A percentile compares a stretch with the other conserved stretches of the same genome.
phyloP scores from a whole-genome alignment of 23 tunicate species.

The Corella eumyota region DNA sequence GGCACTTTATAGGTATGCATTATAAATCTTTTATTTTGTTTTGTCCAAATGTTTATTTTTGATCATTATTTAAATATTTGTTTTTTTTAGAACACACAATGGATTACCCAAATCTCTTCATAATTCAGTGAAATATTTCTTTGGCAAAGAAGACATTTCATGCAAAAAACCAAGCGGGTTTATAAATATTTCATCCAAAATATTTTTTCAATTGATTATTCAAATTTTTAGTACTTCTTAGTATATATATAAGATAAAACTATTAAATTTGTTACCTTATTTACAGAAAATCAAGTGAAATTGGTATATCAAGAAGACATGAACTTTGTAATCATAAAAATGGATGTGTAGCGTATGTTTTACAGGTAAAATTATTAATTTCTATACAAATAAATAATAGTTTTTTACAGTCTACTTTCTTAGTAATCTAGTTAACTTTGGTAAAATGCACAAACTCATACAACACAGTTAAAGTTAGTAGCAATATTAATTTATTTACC shows the following conservation, averaged over 20 bases:
- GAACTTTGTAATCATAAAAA: constrained; percentile 12
- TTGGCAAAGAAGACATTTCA: not conserved
- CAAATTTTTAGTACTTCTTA: not conserved
- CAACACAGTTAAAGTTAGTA: too few species aligned
- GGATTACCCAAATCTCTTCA: not conserved
- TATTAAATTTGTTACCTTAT: not conserved
- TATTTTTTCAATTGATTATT: too few species aligned
- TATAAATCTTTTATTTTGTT: not conserved
- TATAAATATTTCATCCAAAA: too few species aligned
- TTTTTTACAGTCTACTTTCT: too few species aligned
- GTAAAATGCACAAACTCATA: too few species aligned
- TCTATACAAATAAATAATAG: too few species aligned
- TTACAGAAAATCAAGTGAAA: too few species aligned
- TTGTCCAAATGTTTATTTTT: not conserved
- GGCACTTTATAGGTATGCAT: constrained; percentile 22
- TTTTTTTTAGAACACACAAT: not conserved
- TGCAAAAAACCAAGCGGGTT: not conserved
- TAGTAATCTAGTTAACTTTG: too few species aligned
- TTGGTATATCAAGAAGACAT: constrained; percentile 9
- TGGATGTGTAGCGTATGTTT: constrained; percentile 17
- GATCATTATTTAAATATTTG: not conserved
- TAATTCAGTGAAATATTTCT: not conserved
- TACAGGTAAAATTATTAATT: constrained; percentile 29
- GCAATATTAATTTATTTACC: too few species aligned
- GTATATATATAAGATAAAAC: not conserved